These are phyloP conservation scores for Onychorhynchus coronatus DNA, from an alignment of 2,113 vertebrate species.

Conservation along the genomic window DNA sequence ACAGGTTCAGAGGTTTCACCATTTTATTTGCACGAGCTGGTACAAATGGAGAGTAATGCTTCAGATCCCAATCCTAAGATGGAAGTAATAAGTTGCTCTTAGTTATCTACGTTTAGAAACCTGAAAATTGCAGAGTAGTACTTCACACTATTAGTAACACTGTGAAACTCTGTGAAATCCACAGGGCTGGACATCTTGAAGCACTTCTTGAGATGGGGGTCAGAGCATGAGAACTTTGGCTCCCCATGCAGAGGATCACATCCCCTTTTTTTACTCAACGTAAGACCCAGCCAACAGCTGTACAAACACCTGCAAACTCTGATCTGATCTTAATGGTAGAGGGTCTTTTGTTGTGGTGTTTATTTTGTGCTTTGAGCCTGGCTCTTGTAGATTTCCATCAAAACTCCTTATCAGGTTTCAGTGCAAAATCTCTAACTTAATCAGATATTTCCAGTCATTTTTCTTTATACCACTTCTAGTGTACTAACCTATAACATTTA, in stretches of 20 bases:
- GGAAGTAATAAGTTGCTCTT: not conserved
- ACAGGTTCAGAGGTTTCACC: not conserved
- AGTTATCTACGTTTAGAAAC: not conserved
- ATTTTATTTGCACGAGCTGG: not conserved
- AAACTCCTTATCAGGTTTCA: conserved; percentile 40
- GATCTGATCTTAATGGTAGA: conserved; percentile 36
- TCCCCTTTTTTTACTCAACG: not conserved
- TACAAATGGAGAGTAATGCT: not conserved
- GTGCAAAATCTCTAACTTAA: not conserved
- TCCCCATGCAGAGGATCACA: conserved; percentile 39
- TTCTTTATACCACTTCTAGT: not conserved
- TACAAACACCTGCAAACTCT: conserved; percentile 53
- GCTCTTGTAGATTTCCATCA: conserved; percentile 39
- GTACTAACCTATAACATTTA: not conserved
- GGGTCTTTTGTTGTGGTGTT: conserved; percentile 21
- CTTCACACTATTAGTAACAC: not conserved
- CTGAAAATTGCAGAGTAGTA: not conserved
- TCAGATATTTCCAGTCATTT: conserved; percentile 1
- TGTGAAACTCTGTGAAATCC: not conserved
- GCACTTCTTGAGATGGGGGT: conserved; percentile 7
- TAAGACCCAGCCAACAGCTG: conserved; percentile 33
- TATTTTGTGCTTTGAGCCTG: conserved; percentile 49
- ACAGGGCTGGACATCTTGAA: conserved; percentile 26
- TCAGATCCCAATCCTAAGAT: not conserved
- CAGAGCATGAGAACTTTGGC: not conserved